phyloP scores from a whole-genome alignment of 2,888 invertebrate genomes.

The Phyto melanocephala region DNA sequence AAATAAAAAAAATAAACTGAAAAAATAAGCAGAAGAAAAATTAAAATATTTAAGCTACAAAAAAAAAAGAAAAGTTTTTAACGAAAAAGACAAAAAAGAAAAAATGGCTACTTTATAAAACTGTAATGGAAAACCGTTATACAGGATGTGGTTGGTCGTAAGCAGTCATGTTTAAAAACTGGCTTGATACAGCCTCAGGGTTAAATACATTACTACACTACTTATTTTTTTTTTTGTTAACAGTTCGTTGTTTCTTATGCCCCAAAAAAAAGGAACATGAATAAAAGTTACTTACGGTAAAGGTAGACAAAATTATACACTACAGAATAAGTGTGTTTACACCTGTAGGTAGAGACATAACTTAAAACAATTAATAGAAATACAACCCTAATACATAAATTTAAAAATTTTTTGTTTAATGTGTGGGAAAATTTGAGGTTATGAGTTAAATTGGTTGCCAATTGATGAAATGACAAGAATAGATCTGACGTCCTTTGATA shows the following conservation, averaged over 20 bases:
- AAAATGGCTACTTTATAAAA: slow-evolving; percentile 52
- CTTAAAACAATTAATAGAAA: too few relatives aligned
- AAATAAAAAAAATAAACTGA: background rate
- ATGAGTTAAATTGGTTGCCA: too few relatives aligned
- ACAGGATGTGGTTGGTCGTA: slow-evolving; percentile 54
- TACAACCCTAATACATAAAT: too few relatives aligned
- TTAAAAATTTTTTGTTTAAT: too few relatives aligned
- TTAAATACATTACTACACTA: slow-evolving; percentile 56
- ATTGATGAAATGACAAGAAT: too few relatives aligned
- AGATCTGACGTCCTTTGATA: too few relatives aligned
- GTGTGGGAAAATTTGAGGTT: too few relatives aligned
- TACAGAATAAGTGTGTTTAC: background rate
- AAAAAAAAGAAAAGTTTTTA: background rate
- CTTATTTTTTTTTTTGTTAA: background rate
- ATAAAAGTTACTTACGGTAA: background rate
- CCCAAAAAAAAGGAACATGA: slow-evolving; percentile 2
- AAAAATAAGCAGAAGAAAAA: background rate
- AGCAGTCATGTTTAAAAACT: slow-evolving; percentile 59
- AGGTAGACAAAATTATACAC: background rate
- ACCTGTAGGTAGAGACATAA: too few relatives aligned
- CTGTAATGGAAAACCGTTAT: slow-evolving; percentile 54
- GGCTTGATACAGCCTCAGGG: slow-evolving; percentile 49
- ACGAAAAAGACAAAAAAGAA: background rate
- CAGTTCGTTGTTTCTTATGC: background rate
- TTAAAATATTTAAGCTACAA: slow-evolving; percentile 37